phyloP scores from a whole-genome alignment of 2,888 invertebrate species.

The Phrixothrix hirtus region DNA sequence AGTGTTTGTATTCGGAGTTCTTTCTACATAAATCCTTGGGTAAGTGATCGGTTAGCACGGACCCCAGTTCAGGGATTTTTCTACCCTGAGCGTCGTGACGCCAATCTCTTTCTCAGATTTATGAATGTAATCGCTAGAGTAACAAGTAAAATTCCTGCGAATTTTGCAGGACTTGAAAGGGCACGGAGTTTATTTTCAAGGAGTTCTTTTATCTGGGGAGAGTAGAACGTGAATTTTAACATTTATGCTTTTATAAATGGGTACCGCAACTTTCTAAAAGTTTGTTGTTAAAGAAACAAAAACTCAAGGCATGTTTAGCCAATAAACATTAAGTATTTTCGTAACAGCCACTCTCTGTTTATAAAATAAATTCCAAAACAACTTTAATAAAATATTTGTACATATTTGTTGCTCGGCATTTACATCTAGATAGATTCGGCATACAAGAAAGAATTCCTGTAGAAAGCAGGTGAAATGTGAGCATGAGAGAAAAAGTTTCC shows the following conservation, averaged over 20 bases:
- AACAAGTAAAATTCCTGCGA: conserved; percentile 49
- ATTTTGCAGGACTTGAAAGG: conserved; percentile 26
- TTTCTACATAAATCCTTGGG: conserved; percentile 55
- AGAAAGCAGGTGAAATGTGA: conserved; percentile 26
- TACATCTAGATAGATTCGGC: conserved; percentile 15
- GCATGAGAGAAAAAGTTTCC: conserved; percentile 43
- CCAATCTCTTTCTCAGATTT: conserved; percentile 55
- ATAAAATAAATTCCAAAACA: conserved; percentile 20
- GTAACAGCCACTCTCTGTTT: conserved; percentile 9
- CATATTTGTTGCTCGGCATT: conserved; percentile 28
- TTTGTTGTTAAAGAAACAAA: conserved; percentile 12
- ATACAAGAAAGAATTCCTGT: conserved; percentile 17
- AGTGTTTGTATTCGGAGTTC: conserved; percentile 54
- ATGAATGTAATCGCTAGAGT: conserved; percentile 56
- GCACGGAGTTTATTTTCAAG: conserved; percentile 16
- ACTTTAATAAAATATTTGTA: conserved; percentile 27
- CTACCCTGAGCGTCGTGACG: conserved; percentile 49
- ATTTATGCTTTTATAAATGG: conserved; percentile 4
- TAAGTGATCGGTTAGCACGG: conserved; percentile 57
- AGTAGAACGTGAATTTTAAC: conserved; percentile 10
- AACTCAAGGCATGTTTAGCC: conserved; percentile 13
- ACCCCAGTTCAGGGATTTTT: conserved; percentile 56
- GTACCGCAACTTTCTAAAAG: conserved; percentile 6
- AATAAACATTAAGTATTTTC: conserved; percentile 16
- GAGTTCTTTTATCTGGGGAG: conserved; percentile 9